phyloP scores from a whole-genome alignment of 2,113 vertebrate species.

The Eptesicus fuscus region DNA sequence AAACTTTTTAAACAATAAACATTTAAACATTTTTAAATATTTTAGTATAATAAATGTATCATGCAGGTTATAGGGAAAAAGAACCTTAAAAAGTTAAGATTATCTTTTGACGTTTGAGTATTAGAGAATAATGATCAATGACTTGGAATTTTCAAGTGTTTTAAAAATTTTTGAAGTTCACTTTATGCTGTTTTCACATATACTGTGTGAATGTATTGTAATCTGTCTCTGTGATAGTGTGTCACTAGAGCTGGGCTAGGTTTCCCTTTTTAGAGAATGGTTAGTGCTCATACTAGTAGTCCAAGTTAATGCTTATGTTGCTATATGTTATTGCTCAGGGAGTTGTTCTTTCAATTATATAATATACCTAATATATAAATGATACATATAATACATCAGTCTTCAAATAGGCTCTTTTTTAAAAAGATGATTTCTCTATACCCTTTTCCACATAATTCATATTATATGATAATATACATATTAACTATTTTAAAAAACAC shows the following conservation, averaged over 20 bases:
- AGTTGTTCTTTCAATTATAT: slow-evolving; percentile 4
- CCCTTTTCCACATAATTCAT: background rate
- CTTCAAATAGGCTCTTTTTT: background rate
- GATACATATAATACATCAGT: background rate
- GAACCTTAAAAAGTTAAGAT: background rate
- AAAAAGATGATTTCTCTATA: background rate
- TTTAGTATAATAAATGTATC: background rate
- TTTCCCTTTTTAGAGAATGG: background rate
- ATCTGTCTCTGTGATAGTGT: background rate
- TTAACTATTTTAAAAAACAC: background rate
- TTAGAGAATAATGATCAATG: background rate
- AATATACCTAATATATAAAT: background rate
- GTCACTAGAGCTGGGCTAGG: background rate
- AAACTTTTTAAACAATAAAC: slow-evolving; percentile 5
- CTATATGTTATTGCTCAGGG: background rate
- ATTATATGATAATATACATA: background rate
- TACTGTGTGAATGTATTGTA: background rate
- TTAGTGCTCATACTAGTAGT: background rate
- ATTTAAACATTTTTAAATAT: slow-evolving; percentile 33
- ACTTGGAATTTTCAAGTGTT: background rate
- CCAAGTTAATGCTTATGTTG: background rate
- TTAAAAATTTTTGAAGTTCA: slow-evolving; percentile 26
- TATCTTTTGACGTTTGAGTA: background rate
- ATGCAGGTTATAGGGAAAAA: background rate
- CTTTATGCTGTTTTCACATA: background rate